Conservation (phyloP, 2,888 invertebrate species). For the Andrena minutula region DNA sequence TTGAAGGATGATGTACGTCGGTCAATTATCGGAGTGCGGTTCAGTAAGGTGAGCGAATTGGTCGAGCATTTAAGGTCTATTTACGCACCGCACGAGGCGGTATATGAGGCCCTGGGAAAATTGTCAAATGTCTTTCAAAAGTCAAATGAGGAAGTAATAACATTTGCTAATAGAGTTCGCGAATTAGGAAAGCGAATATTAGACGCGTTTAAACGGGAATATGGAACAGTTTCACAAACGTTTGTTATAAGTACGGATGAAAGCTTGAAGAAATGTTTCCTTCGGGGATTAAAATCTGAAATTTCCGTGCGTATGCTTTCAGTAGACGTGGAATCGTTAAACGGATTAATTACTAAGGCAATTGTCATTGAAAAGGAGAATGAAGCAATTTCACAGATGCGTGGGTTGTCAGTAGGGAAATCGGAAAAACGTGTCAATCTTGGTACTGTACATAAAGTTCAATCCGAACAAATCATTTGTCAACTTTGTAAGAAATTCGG, state of each 20-base stretch:
- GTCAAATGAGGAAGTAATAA: constrained; percentile 2
- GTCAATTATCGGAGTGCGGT: constrained; percentile 20
- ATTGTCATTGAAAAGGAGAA: constrained; percentile 1
- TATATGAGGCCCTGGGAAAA: constrained; percentile 12
- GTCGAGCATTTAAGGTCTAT: constrained; percentile 1
- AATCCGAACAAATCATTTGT: constrained; percentile 1
- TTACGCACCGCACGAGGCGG: constrained; percentile 12
- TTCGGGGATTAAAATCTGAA: constrained; percentile 6
- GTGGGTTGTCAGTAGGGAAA: background rate
- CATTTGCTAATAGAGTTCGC: constrained; percentile 16
- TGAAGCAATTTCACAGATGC: constrained; percentile 13
- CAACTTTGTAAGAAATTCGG: constrained; percentile 6
- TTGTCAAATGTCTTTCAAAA: constrained; percentile 5
- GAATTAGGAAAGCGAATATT: constrained; percentile 19
- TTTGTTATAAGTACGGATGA: constrained; percentile 5
- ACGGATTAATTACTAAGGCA: constrained; percentile 1
- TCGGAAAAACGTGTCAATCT: background rate
- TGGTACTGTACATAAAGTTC: background rate
- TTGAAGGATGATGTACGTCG: constrained; percentile 6
- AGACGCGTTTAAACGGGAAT: constrained; percentile 19
- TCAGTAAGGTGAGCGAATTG: constrained; percentile 9
- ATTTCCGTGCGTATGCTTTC: background rate
- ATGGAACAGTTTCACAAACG: background rate
- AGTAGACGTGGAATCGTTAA: background rate
- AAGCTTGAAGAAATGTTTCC: constrained; percentile 8